A percentile compares a stretch with the other conserved stretches of the same genome.
phyloP scores from a whole-genome alignment of 2,888 invertebrate genomes.

The Hedya salicella region DNA sequence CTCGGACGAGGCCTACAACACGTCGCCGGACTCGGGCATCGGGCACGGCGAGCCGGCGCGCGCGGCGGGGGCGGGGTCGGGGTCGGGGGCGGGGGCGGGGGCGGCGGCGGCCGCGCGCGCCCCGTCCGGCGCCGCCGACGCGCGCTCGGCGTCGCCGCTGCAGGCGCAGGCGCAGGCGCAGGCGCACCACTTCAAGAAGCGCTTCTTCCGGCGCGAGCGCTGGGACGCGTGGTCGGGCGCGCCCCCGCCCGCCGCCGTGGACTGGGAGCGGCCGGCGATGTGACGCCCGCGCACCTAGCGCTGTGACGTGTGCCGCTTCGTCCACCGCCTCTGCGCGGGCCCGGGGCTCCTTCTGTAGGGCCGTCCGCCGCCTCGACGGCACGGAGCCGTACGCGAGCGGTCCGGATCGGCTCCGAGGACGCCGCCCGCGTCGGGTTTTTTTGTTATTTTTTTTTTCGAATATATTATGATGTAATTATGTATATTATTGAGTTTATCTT shows the following conservation, averaged over 20 bases:
- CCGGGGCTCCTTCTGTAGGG: constrained; percentile 41
- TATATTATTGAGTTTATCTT: constrained; percentile 84
- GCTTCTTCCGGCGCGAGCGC: constrained; percentile 90
- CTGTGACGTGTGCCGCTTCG: constrained; percentile 51
- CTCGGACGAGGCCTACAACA: constrained; percentile 93
- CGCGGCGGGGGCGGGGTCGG: constrained; percentile 58
- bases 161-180: constrained; percentile 67
- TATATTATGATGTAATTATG: constrained; percentile 83
- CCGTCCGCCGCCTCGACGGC: constrained; percentile 42
- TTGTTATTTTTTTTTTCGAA: constrained; percentile 77
- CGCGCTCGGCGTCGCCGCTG: constrained; percentile 62
- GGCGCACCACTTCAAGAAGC: constrained; percentile 91
- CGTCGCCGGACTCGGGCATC: constrained; percentile 94
- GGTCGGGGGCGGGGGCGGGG: constrained; percentile 62
- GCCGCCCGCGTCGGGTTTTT: constrained; percentile 62
- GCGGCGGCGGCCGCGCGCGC: constrained; percentile 64
- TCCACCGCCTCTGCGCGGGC: constrained; percentile 46
- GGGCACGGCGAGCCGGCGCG: constrained; percentile 86
- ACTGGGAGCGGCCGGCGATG: constrained; percentile 82
- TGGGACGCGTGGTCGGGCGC: constrained; percentile 84
- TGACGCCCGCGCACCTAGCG: constrained; percentile 71
- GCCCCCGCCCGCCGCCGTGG: constrained; percentile 73
- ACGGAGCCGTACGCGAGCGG: constrained; percentile 7
- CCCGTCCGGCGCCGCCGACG: constrained; percentile 49
- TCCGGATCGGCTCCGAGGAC: constrained; percentile 48